Conservation (phyloP, 2,797 vertebrate species). For the Pipistrellus pipistrellus region DNA sequence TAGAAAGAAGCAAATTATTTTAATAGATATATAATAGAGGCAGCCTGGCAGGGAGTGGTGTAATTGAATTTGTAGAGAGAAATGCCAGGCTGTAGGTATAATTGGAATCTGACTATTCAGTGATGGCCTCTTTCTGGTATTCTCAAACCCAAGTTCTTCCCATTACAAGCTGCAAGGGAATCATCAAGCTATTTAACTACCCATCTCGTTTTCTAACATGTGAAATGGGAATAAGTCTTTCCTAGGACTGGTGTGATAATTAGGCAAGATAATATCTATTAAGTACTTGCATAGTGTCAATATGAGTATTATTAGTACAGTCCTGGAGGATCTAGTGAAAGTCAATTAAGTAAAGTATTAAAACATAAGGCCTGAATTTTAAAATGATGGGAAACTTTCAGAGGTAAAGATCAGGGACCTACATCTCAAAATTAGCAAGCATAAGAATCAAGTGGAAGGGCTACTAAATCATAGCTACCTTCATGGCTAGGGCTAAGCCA, state of each 20-base stretch:
- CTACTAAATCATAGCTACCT: neutral
- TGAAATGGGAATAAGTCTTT: neutral
- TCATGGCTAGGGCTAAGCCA: neutral
- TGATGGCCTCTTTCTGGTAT: neutral
- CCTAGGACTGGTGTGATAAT: neutral
- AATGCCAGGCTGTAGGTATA: neutral
- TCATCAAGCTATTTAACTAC: neutral
- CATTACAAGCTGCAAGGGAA: neutral
- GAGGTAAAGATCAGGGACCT: neutral
- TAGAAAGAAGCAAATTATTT: constrained; percentile 5
- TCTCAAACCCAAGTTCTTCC: neutral
- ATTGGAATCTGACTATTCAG: neutral
- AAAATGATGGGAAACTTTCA: neutral
- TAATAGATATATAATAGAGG: neutral
- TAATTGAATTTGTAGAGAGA: neutral
- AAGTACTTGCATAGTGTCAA: neutral
- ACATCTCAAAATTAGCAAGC: neutral
- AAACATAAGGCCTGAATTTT: neutral
- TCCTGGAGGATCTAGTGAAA: neutral
- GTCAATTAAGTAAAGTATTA: neutral
- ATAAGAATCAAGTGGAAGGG: neutral
- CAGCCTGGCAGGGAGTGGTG: neutral
- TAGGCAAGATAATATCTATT: neutral
- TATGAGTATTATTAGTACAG: neutral
- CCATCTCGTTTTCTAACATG: neutral